Conservation (phyloP, 2,797 vertebrate species). For the Chelon labrosus region DNA sequence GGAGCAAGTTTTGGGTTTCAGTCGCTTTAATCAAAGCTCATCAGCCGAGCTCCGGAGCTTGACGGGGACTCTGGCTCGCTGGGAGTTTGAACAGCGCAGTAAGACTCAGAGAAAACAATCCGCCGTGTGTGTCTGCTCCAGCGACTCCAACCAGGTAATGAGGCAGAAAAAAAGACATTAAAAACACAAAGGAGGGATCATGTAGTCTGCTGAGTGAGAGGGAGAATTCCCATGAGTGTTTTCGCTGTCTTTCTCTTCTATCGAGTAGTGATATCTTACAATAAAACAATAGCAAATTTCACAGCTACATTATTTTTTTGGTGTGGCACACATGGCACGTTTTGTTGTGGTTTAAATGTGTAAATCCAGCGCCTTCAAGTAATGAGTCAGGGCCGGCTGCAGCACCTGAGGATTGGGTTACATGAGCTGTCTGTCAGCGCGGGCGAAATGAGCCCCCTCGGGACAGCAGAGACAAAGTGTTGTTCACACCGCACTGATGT, state of each 20-base stretch:
- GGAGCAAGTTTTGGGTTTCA: slow-evolving; percentile 61
- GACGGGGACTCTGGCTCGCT: slow-evolving; percentile 34
- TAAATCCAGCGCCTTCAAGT: slow-evolving; percentile 16
- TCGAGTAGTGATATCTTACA: too few relatives aligned
- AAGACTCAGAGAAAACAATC: slow-evolving; percentile 33
- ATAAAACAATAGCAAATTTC: too few relatives aligned
- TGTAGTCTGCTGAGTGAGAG: not conserved
- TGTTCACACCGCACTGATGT: slow-evolving; percentile 57
- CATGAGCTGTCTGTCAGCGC: slow-evolving; percentile 65
- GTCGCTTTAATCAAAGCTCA: slow-evolving; percentile 60
- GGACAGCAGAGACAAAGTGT: slow-evolving; percentile 56
- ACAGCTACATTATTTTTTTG: too few relatives aligned
- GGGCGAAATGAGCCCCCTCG: slow-evolving; percentile 46
- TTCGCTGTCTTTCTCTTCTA: not conserved
- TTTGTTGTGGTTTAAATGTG: slow-evolving; percentile 18
- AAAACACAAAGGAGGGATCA: slow-evolving; percentile 24
- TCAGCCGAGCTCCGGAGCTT: slow-evolving; percentile 42
- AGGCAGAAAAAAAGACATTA: slow-evolving; percentile 37
- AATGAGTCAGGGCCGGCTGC: slow-evolving; percentile 45
- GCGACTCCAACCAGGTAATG: slow-evolving; percentile 45
- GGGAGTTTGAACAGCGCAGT: slow-evolving; percentile 39
- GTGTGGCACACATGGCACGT: too few relatives aligned
- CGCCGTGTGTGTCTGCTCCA: slow-evolving; percentile 16
- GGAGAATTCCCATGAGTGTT: slow-evolving; percentile 11
- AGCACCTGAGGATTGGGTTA: slow-evolving; percentile 57